phyloP scores from a whole-genome alignment of 2,888 invertebrate genomes.

The Cephus nigrinus region DNA sequence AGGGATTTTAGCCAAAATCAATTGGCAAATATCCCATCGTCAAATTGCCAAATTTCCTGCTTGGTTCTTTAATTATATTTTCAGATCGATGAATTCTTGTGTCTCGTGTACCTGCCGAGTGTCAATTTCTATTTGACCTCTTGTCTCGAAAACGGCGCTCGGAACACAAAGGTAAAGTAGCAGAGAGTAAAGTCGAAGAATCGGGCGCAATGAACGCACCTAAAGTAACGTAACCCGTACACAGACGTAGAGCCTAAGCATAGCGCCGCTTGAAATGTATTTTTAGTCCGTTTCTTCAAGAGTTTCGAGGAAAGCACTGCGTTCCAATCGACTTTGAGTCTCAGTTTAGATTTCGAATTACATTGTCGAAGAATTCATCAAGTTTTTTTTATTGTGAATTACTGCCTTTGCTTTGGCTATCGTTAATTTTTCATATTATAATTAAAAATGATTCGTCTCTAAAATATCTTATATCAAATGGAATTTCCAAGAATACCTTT shows the following conservation, averaged over 20 bases:
- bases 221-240: neutral
- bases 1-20: neutral
- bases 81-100: neutral
- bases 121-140: neutral
- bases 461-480: neutral
- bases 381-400: neutral
- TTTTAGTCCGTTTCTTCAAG: slow-evolving; percentile 46
- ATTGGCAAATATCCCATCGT: neutral
- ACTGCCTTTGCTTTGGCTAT: neutral
- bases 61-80: neutral
- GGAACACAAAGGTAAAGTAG: neutral
- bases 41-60: neutral
- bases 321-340: slow-evolving; percentile 1
- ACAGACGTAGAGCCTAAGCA: neutral
- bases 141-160: neutral
- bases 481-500: neutral
- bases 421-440: neutral
- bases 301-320: slow-evolving; percentile 22
- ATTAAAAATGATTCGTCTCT: neutral
- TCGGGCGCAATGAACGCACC: slow-evolving; percentile 10
- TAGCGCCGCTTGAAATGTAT: slow-evolving; percentile 33
- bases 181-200: neutral
- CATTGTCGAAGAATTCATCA: neutral
- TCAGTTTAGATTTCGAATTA: neutral
- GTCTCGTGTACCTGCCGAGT: neutral